Percentiles rank a stretch among this genome's conserved stretches.
These are phyloP conservation scores for Chionodraco myersi DNA, from an alignment of 2,113 vertebrate genomes.

Conservation along the genomic window DNA sequence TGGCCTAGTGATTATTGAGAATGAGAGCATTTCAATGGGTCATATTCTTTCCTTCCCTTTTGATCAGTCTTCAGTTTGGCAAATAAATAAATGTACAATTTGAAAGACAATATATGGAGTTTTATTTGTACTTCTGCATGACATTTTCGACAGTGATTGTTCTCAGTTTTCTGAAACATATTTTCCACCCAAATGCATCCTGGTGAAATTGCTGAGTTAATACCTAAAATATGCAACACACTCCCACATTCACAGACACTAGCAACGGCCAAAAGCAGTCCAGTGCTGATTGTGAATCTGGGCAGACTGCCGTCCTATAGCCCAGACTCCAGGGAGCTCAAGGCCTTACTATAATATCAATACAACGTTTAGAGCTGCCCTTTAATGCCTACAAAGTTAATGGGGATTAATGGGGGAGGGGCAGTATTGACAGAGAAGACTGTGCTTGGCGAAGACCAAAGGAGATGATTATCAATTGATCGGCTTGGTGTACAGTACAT, in stretches of 20 bases:
- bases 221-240: slow-evolving; percentile 50
- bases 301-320: slow-evolving; percentile 63
- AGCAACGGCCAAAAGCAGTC: slow-evolving; percentile 35
- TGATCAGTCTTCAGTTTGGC: not conserved
- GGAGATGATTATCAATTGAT: slow-evolving; percentile 60
- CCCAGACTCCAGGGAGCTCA: slow-evolving; percentile 69
- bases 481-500: slow-evolving; percentile 4
- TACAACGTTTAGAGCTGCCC: slow-evolving; percentile 75
- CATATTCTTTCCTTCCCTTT: not conserved
- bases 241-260: slow-evolving; percentile 58
- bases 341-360: slow-evolving; percentile 82
- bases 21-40: not conserved
- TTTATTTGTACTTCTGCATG: not conserved
- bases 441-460: slow-evolving; percentile 48
- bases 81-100: not conserved
- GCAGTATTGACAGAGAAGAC: slow-evolving; percentile 58
- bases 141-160: not conserved
- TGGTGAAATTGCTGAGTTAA: slow-evolving; percentile 26
- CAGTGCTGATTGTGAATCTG: slow-evolving; percentile 52
- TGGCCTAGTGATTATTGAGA: slow-evolving; percentile 6
- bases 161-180: slow-evolving; percentile 5
- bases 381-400: slow-evolving; percentile 72
- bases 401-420: slow-evolving; percentile 76
- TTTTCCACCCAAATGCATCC: slow-evolving; percentile 23
- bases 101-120: not conserved